A percentile compares a stretch with the other conserved stretches of the same genome.
Evolutionary conservation across 1,140 invertebrate genomes (phyloP).

Genomic region (Uloborus diversus): DNA sequence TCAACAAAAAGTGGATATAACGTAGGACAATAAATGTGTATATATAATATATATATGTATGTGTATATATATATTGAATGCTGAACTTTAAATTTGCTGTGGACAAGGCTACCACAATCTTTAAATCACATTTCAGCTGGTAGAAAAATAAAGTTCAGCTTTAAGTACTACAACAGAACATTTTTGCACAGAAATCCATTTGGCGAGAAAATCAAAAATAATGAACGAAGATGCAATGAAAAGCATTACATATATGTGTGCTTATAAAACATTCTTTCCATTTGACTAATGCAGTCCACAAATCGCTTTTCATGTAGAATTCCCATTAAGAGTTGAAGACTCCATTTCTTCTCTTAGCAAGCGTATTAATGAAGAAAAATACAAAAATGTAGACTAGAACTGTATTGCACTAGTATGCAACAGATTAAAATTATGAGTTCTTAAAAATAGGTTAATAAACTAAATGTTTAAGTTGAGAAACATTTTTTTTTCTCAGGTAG

Average conservation of each 20-base stretch:
- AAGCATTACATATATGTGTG: slow-evolving; percentile 37
- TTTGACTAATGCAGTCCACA: slow-evolving; percentile 2
- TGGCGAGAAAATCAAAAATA: slow-evolving; percentile 23
- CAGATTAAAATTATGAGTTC: no score
- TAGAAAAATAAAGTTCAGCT: slow-evolving; percentile 49
- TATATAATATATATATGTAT: not conserved
- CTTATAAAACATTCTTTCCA: slow-evolving; percentile 12
- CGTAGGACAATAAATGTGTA: not conserved
- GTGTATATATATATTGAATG: slow-evolving; percentile 15
- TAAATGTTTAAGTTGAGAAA: no score
- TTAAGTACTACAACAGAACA: slow-evolving; percentile 17
- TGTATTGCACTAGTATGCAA: no score
- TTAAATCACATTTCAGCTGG: slow-evolving; percentile 37
- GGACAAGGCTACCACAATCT: slow-evolving; percentile 9
- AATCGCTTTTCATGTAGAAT: not conserved
- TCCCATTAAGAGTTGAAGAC: slow-evolving; percentile 2
- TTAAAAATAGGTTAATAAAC: no score
- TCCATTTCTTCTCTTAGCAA: not conserved
- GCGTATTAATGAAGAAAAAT: not conserved
- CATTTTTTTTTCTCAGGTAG: no score
- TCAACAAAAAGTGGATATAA: slow-evolving; percentile 22
- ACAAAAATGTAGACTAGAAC: no score
- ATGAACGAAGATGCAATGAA: no score
- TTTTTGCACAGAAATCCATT: slow-evolving; percentile 2
- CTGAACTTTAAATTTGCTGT: slow-evolving; percentile 48